Evolutionary conservation across 2,888 invertebrate species (phyloP), one percentile per base, ranked within the genome.

Genomic region (Thera britannica): DNA sequence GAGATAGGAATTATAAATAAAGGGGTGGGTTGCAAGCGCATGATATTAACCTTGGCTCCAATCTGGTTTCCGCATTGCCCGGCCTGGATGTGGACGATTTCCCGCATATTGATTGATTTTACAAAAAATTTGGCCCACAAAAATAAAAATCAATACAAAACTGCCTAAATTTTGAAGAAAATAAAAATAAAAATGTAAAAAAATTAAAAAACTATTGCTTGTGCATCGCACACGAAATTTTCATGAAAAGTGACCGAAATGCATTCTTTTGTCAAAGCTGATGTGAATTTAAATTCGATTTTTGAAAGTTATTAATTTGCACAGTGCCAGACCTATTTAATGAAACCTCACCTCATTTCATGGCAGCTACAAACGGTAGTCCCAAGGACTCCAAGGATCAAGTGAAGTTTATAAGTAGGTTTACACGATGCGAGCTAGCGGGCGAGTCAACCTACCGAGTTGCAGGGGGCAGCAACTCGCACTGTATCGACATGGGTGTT

Each of bases 51-150:
- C 95, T 97, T 97, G 67, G 96, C 96, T 78, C 97, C 97, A 80
- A 97, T 97, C 91, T 97, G 97, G 95, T 92, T 92, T 34, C 91
- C 91, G 79, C 91, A 92, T 82, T 89, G 88, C 72, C 91, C 92
- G 73, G 88, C 96, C 89, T 97, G 97, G 80, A 97, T 94, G 89
- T 97, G 96, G 77, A 97, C 96, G 86, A 97, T 97, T 95, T 97
- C 97, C 94, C 97, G 95, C 97, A 97, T 97, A 77, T 79, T 87
- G 75, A 64, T 71, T n/a, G 66, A 58, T 78, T 89, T 92, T 77
- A 87, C 86, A 70, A 77, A 73, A 5, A 87, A 89, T 89, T 90
- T 90, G 44, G 83, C 67, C 71, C 72, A 67, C 81, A 84, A 81
- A 76, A 73, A 58, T 73, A 73, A 72, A 73, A 78, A 80, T 75